Evolutionary conservation across 2,113 vertebrate species (phyloP).

Genomic region (Aplodontia rufa): DNA sequence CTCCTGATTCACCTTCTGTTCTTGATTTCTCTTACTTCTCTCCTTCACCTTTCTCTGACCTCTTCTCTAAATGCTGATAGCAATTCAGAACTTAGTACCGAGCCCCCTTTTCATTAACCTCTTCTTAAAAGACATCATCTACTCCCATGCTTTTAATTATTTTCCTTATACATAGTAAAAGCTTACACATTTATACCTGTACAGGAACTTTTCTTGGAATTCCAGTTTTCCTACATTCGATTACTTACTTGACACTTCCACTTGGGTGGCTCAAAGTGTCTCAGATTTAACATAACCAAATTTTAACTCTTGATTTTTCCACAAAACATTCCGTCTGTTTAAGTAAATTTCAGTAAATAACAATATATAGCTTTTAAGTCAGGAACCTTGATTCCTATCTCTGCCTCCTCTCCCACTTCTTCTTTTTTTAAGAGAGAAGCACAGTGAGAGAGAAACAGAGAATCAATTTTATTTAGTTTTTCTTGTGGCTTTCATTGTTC

Average conservation of each 20-base stretch:
- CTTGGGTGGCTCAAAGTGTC: not conserved
- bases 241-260: constrained; percentile 29
- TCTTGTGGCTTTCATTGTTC: too few species aligned
- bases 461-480: too few species aligned
- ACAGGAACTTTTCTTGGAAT: constrained; percentile 7
- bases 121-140: not conserved
- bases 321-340: not conserved
- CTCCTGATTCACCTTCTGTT: not conserved
- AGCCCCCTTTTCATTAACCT: not conserved
- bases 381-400: not conserved
- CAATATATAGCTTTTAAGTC: not conserved
- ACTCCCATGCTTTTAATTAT: not conserved
- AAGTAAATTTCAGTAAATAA: constrained; percentile 39
- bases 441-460: too few species aligned
- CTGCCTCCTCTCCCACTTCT: not conserved
- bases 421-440: too few species aligned
- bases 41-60: not conserved
- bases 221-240: not conserved
- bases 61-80: not conserved
- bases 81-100: constrained; percentile 11
- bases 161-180: not conserved
- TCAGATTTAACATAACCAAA: constrained; percentile 16
- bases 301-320: not conserved
- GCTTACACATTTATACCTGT: not conserved
- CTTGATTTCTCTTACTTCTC: not conserved